These are phyloP conservation scores for Microcebus jonahi DNA, from an alignment of 2,113 vertebrate genomes.

Conservation along the genomic window DNA sequence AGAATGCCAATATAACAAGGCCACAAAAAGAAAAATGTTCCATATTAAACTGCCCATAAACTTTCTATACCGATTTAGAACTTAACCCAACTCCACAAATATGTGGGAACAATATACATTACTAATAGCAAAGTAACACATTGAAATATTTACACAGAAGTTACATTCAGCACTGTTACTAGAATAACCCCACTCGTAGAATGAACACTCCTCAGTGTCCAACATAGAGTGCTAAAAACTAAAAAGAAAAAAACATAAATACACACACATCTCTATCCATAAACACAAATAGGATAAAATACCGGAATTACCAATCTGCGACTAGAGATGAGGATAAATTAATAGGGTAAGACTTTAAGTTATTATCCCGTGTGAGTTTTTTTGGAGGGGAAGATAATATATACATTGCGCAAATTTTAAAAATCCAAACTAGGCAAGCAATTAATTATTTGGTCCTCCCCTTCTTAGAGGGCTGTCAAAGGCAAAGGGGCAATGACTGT, in stretches of 20 bases:
- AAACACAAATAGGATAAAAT: neutral
- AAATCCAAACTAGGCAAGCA: neutral
- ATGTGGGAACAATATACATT: neutral
- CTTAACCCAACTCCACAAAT: slow-evolving; percentile 35
- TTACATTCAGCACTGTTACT: neutral
- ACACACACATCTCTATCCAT: neutral
- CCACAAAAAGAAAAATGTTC: neutral
- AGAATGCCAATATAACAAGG: neutral
- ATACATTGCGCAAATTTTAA: neutral
- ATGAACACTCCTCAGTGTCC: neutral
- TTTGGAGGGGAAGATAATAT: accelerated
- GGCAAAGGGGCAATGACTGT: neutral
- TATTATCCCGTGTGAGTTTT: neutral
- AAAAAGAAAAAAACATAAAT: too few species aligned
- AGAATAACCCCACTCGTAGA: neutral
- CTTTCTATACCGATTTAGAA: neutral
- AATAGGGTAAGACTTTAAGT: neutral
- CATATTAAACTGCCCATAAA: neutral
- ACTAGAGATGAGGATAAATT: neutral
- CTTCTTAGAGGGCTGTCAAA: neutral
- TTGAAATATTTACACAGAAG: neutral
- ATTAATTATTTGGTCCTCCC: neutral
- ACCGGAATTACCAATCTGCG: neutral
- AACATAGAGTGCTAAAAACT: too few species aligned
- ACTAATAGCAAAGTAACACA: slow-evolving; percentile 17